Evolutionary conservation across 2,797 vertebrate species (phyloP).

Genomic region (Helarctos malayanus): DNA sequence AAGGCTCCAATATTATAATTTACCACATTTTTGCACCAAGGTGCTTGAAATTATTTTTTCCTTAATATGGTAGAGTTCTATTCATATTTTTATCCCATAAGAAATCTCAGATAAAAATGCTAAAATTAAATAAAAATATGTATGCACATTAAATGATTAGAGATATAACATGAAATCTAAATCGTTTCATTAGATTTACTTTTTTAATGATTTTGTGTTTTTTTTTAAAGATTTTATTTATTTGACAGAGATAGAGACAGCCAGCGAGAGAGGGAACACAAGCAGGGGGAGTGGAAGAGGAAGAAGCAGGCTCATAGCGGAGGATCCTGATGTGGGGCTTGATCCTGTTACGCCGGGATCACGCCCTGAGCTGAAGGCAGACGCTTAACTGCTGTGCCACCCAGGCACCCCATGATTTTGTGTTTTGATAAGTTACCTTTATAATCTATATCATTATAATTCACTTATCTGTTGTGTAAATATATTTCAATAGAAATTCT

Average conservation of each 20-base stretch:
- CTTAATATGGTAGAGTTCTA: background rate
- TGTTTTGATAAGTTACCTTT: background rate
- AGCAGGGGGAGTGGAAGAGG: no score
- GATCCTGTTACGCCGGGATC: no score
- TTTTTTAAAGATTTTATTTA: no score
- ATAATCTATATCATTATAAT: background rate
- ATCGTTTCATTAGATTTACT: background rate
- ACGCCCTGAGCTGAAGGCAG: no score
- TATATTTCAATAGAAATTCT: background rate
- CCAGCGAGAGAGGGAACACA: no score
- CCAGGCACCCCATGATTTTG: background rate
- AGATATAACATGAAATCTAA: background rate
- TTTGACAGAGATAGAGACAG: no score
- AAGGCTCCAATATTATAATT: background rate
- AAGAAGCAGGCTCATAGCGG: no score
- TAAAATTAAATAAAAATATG: background rate
- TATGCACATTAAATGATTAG: background rate
- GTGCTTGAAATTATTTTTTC: background rate
- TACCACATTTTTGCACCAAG: background rate
- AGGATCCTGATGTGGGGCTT: no score
- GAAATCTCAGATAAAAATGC: background rate
- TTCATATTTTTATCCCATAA: background rate
- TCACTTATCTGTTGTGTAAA: background rate
- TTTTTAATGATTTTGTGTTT: background rate
- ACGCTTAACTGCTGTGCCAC: no score